Evolutionary conservation across 2,888 invertebrate species (phyloP).

Genomic region (Eupithecia exiguata): DNA sequence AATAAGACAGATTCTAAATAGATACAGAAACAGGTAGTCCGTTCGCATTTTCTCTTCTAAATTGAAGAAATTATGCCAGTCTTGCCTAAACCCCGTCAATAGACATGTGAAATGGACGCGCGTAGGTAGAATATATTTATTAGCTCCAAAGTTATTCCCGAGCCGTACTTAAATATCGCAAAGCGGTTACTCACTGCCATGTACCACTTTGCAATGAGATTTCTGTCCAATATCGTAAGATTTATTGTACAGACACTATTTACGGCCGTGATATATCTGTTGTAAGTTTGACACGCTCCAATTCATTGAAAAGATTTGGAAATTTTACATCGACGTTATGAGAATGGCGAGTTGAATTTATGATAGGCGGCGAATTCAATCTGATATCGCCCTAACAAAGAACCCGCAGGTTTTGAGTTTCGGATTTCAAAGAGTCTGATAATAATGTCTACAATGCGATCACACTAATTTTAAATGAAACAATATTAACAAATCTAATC

Average conservation of each 20-base stretch:
- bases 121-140: not conserved
- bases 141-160: constrained; percentile 32
- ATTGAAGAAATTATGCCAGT: not conserved
- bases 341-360: constrained; percentile 33
- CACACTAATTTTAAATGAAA: not conserved
- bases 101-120: not conserved
- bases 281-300: constrained; percentile 39
- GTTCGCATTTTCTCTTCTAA: not conserved
- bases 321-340: constrained; percentile 40
- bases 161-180: constrained; percentile 43
- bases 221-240: constrained; percentile 49
- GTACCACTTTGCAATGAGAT: constrained; percentile 47
- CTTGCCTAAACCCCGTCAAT: constrained; percentile 16
- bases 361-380: constrained; percentile 27
- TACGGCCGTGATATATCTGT: constrained; percentile 40
- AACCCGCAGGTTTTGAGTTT: not conserved
- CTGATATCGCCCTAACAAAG: constrained; percentile 18
- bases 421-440: not conserved
- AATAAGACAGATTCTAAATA: not conserved
- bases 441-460: not conserved
- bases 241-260: constrained; percentile 46
- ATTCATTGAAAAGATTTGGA: constrained; percentile 36
- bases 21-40: not conserved
- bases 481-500: not conserved
- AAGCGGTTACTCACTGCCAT: constrained; percentile 44